Evolutionary conservation across 1,140 invertebrate species (phyloP), one percentile per base, ranked within the genome.

Genomic region (Leptopilina clavipes): DNA sequence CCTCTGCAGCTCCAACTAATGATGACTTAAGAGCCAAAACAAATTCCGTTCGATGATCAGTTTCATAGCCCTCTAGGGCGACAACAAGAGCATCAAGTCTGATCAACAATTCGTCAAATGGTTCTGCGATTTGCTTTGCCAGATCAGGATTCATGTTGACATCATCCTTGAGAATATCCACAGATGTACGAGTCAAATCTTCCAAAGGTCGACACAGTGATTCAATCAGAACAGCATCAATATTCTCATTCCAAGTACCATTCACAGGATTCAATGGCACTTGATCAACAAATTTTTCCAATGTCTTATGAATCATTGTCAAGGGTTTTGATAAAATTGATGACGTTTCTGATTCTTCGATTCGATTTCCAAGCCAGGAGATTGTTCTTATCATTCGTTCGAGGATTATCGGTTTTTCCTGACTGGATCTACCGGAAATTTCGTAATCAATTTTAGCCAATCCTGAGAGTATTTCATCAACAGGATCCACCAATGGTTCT

Each of bases 401-500:
- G 3, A 90, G 71, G 52, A 86, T 82, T 10, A 90, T 85, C 5
- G 89, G 89, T 71, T 52, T 83, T 72, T 86, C 82, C 1, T 70
- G 70, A 3, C 54, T 83, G 1, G 84, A 84, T 31, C 75, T 48
- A n/a, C 83, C 84, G 0, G 82, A 85, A 71, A 89, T 74, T 44
- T 88, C 88, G 40, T 84, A 81, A 45, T 89, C 81, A 18, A 88
- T 85, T 76, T 85, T 88, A 3, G 86, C 84, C 25, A 90, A 73
- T 10, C 86, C 87, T 74, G 82, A 80, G 1, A 88, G 14, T 56
- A 89, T 89, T 70, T 90, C 89, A 74, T 90, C 89, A 0, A 89
- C 79, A 0, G 88, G 88, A 74, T 90, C 88, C 0, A 87, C 85
- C 48, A 92, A 76, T 2, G 89, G 88, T 75, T 91, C 90, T 14